Evolutionary conservation across 2,113 vertebrate species (phyloP), one percentile per base, ranked within the genome.

Genomic region (Diphyllodes magnificus): DNA sequence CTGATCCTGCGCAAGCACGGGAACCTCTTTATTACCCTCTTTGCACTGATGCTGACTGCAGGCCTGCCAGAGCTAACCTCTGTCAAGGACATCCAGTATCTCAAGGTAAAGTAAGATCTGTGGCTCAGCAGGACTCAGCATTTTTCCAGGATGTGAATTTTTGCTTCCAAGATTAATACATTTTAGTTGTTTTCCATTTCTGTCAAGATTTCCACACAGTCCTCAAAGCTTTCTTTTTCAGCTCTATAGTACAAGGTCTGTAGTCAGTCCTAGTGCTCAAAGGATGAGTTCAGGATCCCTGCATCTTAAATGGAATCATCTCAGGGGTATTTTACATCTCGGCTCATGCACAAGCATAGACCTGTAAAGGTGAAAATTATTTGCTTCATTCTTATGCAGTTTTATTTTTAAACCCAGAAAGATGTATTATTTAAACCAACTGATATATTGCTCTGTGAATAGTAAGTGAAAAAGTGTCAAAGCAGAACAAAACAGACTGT

Each of bases 71-170:
- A 99, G 91, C 98, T 99, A 66, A 99, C 99, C 15, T 99, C 99
- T 20, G 98, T 99, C 95, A 99, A 99, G 97, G 99, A 99, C 95
- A 99, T 99, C 96, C 99, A 99, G 96, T 99, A 99, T 98, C 98
- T 99, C 96, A 99, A 99, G 99, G 99, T 99, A 98, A 81, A 83
- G 20, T 22, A 61, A 57, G 15, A 82, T n/a, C 40, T 76, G 19
- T 15, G 51, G 37, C 60, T 85, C 86, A 64, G 39, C 53, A 45
- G 40, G 25, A 28, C 65, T 68, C 44, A 11, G n/a, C 9, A 2
- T 89, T 83, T 76, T 65, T 49, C 69, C 31, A 75, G n/a, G 33
- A 39, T 35, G 45, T 53, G 60, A 65, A 42, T 65, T 86, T 76
- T 61, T 69, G 10, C 28, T 76, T 76, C 25, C 1, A 49, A 37